Percentiles rank a stretch among this genome's conserved stretches.
Conservation (phyloP, 1,140 invertebrate genomes). For the Megalopta genalis region DNA sequence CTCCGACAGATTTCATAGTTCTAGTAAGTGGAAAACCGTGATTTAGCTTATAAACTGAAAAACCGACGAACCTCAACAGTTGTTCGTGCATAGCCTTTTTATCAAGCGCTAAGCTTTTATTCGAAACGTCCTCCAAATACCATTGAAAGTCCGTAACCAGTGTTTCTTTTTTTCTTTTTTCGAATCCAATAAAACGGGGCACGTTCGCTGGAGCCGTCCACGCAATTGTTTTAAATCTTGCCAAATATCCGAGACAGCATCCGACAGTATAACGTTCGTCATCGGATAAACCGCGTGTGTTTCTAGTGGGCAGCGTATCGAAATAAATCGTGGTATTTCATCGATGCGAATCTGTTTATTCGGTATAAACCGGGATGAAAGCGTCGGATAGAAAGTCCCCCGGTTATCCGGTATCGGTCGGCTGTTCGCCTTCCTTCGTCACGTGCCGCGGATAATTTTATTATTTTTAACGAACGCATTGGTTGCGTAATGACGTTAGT, state of each 20-base stretch:
- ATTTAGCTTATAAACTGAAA: too few species aligned
- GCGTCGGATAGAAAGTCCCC: neutral
- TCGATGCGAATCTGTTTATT: conserved; percentile 30
- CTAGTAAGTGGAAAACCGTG: too few species aligned
- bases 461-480: conserved; percentile 34
- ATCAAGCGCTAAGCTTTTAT: too few species aligned
- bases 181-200: neutral
- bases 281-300: neutral
- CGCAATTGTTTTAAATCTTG: neutral
- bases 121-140: neutral
- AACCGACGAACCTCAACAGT: too few species aligned
- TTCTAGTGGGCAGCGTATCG: conserved; percentile 6
- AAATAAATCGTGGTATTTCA: conserved; percentile 18
- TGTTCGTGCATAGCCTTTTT: too few species aligned
- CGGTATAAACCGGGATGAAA: conserved; percentile 1
- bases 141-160: neutral
- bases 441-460: neutral
- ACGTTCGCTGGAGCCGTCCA: neutral
- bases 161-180: too few species aligned
- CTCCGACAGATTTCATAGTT: too few species aligned
- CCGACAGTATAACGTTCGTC: neutral
- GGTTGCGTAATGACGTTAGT: conserved; percentile 9
- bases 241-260: neutral
- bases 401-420: conserved; percentile 8
- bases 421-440: conserved; percentile 1